phyloP scores from a whole-genome alignment of 30 jellyfish, hydroid and myxozoan genomes.

The Aurelia sp. region DNA sequence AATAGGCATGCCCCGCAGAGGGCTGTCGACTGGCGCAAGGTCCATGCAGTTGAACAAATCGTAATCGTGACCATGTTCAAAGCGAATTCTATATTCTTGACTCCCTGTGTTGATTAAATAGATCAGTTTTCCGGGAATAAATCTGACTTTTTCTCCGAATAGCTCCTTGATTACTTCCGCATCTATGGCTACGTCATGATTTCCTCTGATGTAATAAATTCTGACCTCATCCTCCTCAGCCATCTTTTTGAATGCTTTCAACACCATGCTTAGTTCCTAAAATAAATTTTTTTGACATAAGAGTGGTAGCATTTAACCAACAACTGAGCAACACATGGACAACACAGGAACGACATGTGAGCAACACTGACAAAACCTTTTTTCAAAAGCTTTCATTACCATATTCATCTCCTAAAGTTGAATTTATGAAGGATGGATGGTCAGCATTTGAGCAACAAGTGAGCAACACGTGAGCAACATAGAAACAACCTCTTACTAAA shows the following conservation, averaged over 20 bases:
- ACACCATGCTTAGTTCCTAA: constrained; percentile 34
- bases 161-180: constrained; percentile 43
- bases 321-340: too few relatives aligned
- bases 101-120: constrained; percentile 67
- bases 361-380: too few relatives aligned
- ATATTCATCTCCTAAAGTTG: too few relatives aligned
- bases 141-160: constrained; percentile 64
- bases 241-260: constrained; percentile 64
- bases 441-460: too few relatives aligned
- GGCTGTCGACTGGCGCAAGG: constrained; percentile 66
- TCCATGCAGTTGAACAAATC: constrained; percentile 66
- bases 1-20: constrained; percentile 75
- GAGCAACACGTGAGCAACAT: too few relatives aligned
- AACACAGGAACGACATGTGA: too few relatives aligned
- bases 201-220: constrained; percentile 72
- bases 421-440: too few relatives aligned
- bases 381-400: too few relatives aligned
- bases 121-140: constrained; percentile 79
- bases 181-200: constrained; percentile 72
- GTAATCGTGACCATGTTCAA: constrained; percentile 88
- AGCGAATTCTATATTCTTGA: constrained; percentile 75
- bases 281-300: background rate
- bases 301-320: too few relatives aligned
- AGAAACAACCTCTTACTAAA: too few relatives aligned
- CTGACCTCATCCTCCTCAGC: constrained; percentile 88